Percentiles rank a stretch among this genome's conserved stretches.
phyloP scores from a whole-genome alignment of 1,140 invertebrate species.

The Chlorops oryzae region DNA sequence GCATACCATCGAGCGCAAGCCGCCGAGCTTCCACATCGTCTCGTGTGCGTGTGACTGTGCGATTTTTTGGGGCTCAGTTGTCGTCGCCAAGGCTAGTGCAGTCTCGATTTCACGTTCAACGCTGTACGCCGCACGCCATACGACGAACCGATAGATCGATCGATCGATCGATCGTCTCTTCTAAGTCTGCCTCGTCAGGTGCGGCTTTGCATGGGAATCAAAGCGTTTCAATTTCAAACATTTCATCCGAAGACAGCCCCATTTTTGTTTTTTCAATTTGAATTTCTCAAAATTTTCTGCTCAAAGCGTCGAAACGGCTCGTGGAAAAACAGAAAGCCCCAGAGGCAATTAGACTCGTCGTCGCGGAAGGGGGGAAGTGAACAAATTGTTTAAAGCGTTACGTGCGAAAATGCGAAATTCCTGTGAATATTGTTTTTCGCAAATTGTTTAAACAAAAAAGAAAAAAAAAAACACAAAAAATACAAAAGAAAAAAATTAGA shows the following conservation, averaged over 20 bases:
- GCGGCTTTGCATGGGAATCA: background rate
- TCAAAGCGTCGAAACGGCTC: no score
- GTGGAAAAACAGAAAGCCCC: no score
- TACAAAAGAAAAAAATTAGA: background rate
- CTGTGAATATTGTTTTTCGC: background rate
- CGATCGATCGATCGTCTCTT: background rate
- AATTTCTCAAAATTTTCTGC: no score
- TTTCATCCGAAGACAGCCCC: no score
- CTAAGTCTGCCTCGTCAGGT: background rate
- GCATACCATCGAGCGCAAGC: no score
- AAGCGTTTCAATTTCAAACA: background rate
- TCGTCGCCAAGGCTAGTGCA: background rate
- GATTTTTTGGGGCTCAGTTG: no score
- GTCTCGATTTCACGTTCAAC: background rate
- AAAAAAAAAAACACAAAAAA: constrained; percentile 2
- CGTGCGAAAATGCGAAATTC: constrained; percentile 12
- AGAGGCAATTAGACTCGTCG: no score
- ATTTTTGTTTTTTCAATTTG: no score
- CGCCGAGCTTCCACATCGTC: no score
- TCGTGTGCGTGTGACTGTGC: no score
- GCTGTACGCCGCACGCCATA: background rate
- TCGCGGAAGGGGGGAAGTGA: no score
- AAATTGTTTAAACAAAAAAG: constrained; percentile 1
- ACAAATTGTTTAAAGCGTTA: background rate
- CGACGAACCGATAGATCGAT: background rate